Base-by-base conservation (phyloP, 2,888 invertebrate genomes). In the Noctua pronuba region DNA sequence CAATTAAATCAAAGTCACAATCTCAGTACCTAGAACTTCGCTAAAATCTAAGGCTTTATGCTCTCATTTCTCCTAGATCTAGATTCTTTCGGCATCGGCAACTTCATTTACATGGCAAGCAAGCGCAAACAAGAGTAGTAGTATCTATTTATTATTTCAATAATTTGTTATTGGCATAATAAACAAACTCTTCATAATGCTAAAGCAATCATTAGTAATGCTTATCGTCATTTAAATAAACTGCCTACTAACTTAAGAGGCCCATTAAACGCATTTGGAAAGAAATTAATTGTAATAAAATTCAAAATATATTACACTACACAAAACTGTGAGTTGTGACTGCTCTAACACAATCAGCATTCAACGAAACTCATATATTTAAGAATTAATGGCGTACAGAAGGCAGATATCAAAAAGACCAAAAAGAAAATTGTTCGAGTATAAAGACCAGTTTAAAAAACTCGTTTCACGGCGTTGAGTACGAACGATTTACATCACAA, bases 381-480 rank as follows among this genome's bases (percentile, higher is more conserved):
- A 8, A 35, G 68, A 66, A 79, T 75, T 69, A 79, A 82, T 79
- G 68, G 38, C n/a, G 55, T 60, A 68, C 44, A 75, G 41, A 74
- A 73, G 72, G 72, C 31, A 58, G n/a, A 69, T 70, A 70, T 52
- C 28, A 71, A 66, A 79, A 66, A 38, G 35, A 62, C 58, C 52
- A 35, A 66, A 84, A 85, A 65, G 73, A 83, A 80, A 75, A 83
- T 60, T 67, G 18, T 18, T 18, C 18, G 60, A 31, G 44, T 68
- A 58, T 74, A 35, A 60, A 75, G 64, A 79, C 77, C 75, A 10
- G 79, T 85, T 87, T 75, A 58, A 72, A 73, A 60, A 87, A 86
- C 88, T 68, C 72, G 86, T 86, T 87, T 79, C 62, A 76, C 80
- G 75, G 65, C 67, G 68, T 11, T 77, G 69, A 69, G 62, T 79